Conservation (phyloP, 2,113 vertebrate species). For the Cranoglanis bouderius region DNA sequence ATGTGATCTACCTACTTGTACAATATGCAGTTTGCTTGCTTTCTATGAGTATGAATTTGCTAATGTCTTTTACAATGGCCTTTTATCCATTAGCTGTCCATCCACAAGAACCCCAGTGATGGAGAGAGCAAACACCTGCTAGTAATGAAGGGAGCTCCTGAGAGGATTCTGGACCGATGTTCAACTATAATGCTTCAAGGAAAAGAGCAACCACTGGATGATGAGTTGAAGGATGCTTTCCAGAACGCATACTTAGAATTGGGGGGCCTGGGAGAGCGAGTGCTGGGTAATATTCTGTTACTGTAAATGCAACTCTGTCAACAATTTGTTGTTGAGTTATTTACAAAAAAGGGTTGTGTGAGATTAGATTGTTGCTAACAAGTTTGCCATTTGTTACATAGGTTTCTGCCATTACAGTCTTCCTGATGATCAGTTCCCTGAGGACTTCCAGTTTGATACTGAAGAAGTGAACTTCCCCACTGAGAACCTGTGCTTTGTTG, state of each 20-base stretch:
- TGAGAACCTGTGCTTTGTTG: constrained; percentile 87
- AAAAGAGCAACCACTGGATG: constrained; percentile 83
- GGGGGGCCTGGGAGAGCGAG: constrained; percentile 86
- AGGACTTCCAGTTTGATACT: constrained; percentile 81
- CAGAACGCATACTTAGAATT: constrained; percentile 91
- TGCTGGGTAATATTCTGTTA: constrained; percentile 74
- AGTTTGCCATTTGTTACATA: constrained; percentile 44
- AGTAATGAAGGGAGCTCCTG: constrained; percentile 92
- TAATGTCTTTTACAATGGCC: neutral
- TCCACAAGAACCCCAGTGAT: constrained; percentile 77
- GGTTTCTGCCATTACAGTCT: constrained; percentile 86
- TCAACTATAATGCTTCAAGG: constrained; percentile 86
- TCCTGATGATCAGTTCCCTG: constrained; percentile 82
- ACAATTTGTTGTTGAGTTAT: neutral
- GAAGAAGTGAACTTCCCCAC: constrained; percentile 90
- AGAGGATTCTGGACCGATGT: constrained; percentile 91
- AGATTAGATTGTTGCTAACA: neutral
- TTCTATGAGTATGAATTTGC: neutral
- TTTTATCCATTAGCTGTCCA: constrained; percentile 76
- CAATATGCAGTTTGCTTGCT: neutral
- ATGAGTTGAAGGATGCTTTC: constrained; percentile 90
- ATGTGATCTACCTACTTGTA: neutral
- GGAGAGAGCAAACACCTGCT: constrained; percentile 75
- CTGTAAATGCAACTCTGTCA: neutral
- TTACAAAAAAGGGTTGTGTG: neutral